Conservation (phyloP, 1,140 invertebrate genomes). For the Nasonia vitripennis region DNA sequence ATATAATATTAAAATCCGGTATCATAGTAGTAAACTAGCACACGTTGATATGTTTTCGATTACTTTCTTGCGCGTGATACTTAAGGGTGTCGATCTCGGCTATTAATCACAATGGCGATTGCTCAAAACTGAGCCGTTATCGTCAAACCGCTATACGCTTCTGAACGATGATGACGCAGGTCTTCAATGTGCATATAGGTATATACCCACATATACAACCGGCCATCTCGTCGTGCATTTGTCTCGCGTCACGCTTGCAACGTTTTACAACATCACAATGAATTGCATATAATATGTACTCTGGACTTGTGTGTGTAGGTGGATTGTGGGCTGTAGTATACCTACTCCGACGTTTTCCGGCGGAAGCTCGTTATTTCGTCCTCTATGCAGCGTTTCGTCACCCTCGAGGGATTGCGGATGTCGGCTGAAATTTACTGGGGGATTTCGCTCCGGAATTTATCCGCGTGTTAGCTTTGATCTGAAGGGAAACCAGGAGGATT, state of each 20-base stretch:
- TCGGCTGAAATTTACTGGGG: too few species aligned
- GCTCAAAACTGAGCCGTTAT: not conserved
- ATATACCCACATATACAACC: not conserved
- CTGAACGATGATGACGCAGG: not conserved
- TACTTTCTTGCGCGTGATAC: not conserved
- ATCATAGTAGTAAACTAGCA: not conserved
- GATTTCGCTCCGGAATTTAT: too few species aligned
- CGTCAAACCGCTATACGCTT: not conserved
- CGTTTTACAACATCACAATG: too few species aligned
- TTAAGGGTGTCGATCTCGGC: not conserved
- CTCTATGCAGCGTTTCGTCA: too few species aligned
- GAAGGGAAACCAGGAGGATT: too few species aligned
- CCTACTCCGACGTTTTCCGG: too few species aligned
- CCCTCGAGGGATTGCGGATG: too few species aligned
- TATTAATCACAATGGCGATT: constrained; percentile 14
- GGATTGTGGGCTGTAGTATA: too few species aligned
- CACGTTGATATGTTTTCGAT: not conserved
- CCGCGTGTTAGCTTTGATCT: too few species aligned
- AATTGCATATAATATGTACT: too few species aligned
- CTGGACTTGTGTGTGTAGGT: too few species aligned
- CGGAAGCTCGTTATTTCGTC: too few species aligned
- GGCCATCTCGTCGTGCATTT: not conserved
- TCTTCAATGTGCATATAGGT: not conserved
- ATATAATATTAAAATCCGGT: not conserved
- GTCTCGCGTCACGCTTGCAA: not conserved